Evolutionary conservation across 2,113 vertebrate genomes (phyloP).

Genomic region (Tonatia bakeri): DNA sequence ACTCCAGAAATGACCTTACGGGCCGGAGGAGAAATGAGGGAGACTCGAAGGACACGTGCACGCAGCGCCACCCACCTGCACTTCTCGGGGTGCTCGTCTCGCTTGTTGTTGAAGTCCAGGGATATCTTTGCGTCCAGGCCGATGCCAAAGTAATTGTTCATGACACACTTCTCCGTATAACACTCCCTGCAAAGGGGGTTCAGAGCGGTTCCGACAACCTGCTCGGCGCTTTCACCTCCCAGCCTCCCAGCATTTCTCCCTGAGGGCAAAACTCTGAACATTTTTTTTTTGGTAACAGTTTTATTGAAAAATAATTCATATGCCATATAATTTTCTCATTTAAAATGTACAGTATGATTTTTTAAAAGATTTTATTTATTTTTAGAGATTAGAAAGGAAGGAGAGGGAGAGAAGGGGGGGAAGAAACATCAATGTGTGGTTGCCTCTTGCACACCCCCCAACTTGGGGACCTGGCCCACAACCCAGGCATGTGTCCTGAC

Average conservation of each 20-base stretch:
- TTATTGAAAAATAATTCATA: neutral
- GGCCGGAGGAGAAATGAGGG: rapidly evolving
- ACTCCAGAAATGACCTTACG: neutral
- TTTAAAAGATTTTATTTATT: too few relatives aligned
- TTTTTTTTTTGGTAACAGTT: neutral
- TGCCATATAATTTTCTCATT: neutral
- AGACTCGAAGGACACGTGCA: rapidly evolving
- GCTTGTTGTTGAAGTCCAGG: slow-evolving; percentile 96
- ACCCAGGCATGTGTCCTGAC: too few relatives aligned
- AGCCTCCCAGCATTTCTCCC: neutral
- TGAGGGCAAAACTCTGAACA: neutral
- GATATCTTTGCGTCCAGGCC: slow-evolving; percentile 96
- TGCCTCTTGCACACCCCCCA: too few relatives aligned
- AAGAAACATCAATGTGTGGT: too few relatives aligned
- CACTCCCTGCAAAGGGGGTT: slow-evolving; percentile 81
- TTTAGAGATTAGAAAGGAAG: too few relatives aligned
- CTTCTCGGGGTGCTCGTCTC: slow-evolving; percentile 95
- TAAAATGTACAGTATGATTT: neutral
- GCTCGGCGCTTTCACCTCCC: rapidly evolving
- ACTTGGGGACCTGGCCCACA: too few relatives aligned
- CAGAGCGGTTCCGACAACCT: neutral
- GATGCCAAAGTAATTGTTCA: slow-evolving; percentile 98
- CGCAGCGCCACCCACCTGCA: slow-evolving; percentile 82
- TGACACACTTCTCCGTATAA: slow-evolving; percentile 94
- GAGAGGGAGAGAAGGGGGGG: too few relatives aligned